Evolutionary conservation across 2,113 vertebrate genomes (phyloP), one percentile per base, ranked within the genome.

Genomic region (Plotosus lineatus): DNA sequence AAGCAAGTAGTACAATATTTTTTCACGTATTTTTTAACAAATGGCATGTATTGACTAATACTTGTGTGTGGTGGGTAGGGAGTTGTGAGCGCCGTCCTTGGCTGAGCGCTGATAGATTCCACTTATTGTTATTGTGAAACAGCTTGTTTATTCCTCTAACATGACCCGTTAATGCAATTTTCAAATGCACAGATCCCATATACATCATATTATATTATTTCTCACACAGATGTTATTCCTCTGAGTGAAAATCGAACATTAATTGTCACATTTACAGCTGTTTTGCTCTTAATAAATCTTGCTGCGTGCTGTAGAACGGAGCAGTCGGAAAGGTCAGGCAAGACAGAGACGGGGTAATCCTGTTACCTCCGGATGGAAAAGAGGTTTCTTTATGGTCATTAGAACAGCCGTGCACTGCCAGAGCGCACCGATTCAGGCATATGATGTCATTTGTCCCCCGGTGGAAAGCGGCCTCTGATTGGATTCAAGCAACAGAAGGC

Each of bases 261-360:
- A 38, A 56, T 40, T 17, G 40, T 42, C 31, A 74, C 44, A 80
- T 40, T 19, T 42, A 81, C 83, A 79, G 19, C 58, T 31, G 8
- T 17, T 33, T 36, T 68, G 48, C 42, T 74, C 31, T 11, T 73
- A 50, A 73, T 51, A 51, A 73, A 51, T 17, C 69, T 51, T 72
- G 44, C 42, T 6, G 2, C 2, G 23, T 51, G 53, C 63, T 73
- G 60, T 31, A 55, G 79, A 68, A n/a, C 12, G 50, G 50, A 36
- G 12, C 44, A 14, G 75, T 38, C 40, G 63, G 79, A 86, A 87
- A 88, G 82, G 82, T 88, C 78, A 80, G 28, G 76, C 80, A 36
- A 75, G 40, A 74, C 21, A 15, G 80, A 40, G 42, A 17, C 71
- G 75, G 84, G 83, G 33, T 79, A 80, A 69, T 89, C 44, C 83